Percentiles rank a stretch among this genome's conserved stretches.
Conservation (phyloP, 2,888 invertebrate species). For the Tipula helvola region DNA sequence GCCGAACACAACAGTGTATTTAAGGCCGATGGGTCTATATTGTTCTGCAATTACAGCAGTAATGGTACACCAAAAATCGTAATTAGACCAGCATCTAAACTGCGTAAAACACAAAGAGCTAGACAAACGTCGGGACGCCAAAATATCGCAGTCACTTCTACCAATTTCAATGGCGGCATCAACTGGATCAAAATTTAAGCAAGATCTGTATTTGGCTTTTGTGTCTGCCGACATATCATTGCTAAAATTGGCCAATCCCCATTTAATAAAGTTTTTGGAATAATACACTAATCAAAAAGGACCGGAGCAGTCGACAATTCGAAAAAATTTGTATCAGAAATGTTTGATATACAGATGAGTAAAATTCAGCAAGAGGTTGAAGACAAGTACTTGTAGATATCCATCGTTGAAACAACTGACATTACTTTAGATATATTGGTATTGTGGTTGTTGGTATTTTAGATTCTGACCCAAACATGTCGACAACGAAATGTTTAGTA, state of each 20-base stretch:
- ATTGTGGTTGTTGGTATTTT: too few species aligned
- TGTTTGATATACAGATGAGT: too few species aligned
- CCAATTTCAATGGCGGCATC: background rate
- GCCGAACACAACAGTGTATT: background rate
- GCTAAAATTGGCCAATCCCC: too few species aligned
- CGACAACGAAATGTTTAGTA: too few species aligned
- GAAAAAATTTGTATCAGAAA: too few species aligned
- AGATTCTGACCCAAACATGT: too few species aligned
- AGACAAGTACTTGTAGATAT: too few species aligned
- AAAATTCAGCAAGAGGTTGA: too few species aligned
- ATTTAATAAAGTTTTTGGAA: too few species aligned
- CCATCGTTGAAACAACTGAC: too few species aligned
- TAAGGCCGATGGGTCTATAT: slow-evolving; percentile 12
- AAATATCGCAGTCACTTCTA: slow-evolving; percentile 10
- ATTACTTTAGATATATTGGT: too few species aligned
- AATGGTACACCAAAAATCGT: slow-evolving; percentile 5
- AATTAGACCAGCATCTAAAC: slow-evolving; percentile 5
- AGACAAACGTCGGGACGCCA: background rate
- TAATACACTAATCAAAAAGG: slow-evolving; percentile 12
- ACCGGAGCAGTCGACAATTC: slow-evolving; percentile 10
- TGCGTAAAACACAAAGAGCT: slow-evolving; percentile 11
- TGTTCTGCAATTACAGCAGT: slow-evolving; percentile 11
- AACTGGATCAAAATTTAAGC: slow-evolving; percentile 11
- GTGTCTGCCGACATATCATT: slow-evolving; percentile 13
- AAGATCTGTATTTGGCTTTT: slow-evolving; percentile 11